A percentile compares a stretch with the other conserved stretches of the same genome.
phyloP scores from a whole-genome alignment of 2,888 invertebrate species.

The Troglohyphantes excavatus region DNA sequence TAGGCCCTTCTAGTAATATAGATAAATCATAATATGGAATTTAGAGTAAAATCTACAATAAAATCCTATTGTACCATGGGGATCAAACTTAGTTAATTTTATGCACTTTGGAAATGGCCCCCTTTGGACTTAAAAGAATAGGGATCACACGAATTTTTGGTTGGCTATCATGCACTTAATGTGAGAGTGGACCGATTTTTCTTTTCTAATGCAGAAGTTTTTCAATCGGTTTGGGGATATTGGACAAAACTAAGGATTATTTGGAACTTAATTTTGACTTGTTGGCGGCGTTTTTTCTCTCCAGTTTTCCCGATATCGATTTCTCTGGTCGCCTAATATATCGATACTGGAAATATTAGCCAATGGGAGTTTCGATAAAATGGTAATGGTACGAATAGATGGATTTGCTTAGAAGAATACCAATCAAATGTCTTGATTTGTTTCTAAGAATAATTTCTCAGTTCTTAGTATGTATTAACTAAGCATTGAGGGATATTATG shows the following conservation, averaged over 20 bases:
- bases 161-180: constrained; percentile 49
- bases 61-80: too few relatives aligned
- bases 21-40: too few relatives aligned
- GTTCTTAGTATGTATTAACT: too few relatives aligned
- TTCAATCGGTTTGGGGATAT: constrained; percentile 37
- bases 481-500: too few relatives aligned
- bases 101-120: constrained; percentile 20
- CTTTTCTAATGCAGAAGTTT: constrained; percentile 35
- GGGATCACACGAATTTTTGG: constrained; percentile 19
- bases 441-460: too few relatives aligned
- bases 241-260: constrained; percentile 42
- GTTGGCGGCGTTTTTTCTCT: constrained; percentile 27
- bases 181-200: constrained; percentile 26
- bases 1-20: too few relatives aligned
- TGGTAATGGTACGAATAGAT: constrained; percentile 10
- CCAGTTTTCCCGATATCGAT: constrained; percentile 44
- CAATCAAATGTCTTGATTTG: too few relatives aligned
- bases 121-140: constrained; percentile 13
- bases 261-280: constrained; percentile 60
- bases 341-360: constrained; percentile 29
- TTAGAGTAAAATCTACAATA: too few relatives aligned
- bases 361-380: constrained; percentile 8
- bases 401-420: too few relatives aligned
- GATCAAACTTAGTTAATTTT: too few relatives aligned
- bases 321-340: constrained; percentile 37